Percentiles rank a stretch among this genome's conserved stretches.
Conservation (phyloP, 2,797 vertebrate genomes). For the Diplodus puntazzo region DNA sequence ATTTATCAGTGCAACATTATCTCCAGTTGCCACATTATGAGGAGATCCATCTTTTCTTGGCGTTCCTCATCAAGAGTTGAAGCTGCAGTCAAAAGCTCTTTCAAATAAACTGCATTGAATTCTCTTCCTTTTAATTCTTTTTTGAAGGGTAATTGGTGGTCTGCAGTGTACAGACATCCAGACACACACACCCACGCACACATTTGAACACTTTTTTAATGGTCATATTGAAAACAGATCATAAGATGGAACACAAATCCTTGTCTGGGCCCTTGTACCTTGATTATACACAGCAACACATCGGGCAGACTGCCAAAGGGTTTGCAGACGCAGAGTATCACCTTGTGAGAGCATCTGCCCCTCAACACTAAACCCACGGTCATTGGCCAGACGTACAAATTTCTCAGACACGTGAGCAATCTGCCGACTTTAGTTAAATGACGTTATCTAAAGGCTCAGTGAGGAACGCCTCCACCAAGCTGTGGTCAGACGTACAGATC, state of each 20-base stretch:
- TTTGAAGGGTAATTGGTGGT: conserved; percentile 18
- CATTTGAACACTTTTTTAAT: conserved; percentile 15
- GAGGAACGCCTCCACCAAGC: neutral
- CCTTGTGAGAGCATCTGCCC: neutral
- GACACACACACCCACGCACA: neutral
- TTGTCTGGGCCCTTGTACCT: neutral
- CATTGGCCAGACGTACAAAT: neutral
- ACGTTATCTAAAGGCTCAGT: neutral
- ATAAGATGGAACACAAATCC: neutral
- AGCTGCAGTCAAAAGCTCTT: conserved; percentile 13
- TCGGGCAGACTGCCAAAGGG: neutral
- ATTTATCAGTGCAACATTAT: neutral
- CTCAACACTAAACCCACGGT: neutral
- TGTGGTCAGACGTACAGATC: conserved; percentile 21
- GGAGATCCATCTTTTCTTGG: conserved; percentile 7
- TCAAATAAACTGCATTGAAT: conserved; percentile 16
- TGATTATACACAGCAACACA: conserved; percentile 4
- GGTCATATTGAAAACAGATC: neutral
- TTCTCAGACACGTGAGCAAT: neutral
- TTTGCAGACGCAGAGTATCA: neutral
- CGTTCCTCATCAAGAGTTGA: conserved; percentile 22
- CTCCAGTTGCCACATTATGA: neutral
- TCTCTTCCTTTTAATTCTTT: conserved; percentile 11
- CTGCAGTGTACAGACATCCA: neutral
- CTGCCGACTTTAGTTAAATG: neutral